Conservation (phyloP, 2,113 vertebrate species). For the Spermophilus dauricus region DNA sequence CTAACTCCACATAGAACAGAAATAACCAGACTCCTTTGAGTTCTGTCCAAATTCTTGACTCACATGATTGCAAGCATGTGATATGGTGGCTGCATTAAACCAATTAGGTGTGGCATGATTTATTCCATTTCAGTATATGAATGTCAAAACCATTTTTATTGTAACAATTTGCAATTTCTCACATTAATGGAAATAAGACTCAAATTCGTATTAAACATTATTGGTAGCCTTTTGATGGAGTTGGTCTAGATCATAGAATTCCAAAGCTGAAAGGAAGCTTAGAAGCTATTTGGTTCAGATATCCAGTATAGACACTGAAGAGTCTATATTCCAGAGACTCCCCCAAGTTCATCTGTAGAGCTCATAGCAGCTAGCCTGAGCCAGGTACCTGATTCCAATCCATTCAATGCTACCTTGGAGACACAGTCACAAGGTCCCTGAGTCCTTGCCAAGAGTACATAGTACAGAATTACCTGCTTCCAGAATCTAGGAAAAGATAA, state of each 20-base stretch:
- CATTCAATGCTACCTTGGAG: neutral
- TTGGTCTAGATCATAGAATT: conserved; percentile 18
- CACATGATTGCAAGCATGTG: neutral
- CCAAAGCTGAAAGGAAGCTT: conserved; percentile 39
- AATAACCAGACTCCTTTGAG: neutral
- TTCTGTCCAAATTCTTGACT: neutral
- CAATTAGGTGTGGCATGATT: neutral
- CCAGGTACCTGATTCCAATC: neutral
- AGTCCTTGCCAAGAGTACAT: neutral
- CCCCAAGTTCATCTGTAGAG: neutral
- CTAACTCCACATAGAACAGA: neutral
- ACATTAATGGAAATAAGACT: conserved; percentile 66
- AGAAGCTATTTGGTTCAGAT: neutral
- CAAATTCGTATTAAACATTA: neutral
- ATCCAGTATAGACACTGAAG: conserved; percentile 4
- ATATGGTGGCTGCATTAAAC: neutral
- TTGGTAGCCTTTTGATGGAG: conserved; percentile 45
- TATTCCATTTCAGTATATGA: neutral
- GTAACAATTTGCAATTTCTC: conserved; percentile 68
- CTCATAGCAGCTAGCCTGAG: neutral
- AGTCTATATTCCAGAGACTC: conserved; percentile 13
- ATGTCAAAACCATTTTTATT: conserved; percentile 69
- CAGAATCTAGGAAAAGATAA: conserved; percentile 61
- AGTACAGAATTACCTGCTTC: neutral
- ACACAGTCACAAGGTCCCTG: neutral